phyloP scores from a whole-genome alignment of 2,113 vertebrate genomes.

The Hymenochirus boettgeri region DNA sequence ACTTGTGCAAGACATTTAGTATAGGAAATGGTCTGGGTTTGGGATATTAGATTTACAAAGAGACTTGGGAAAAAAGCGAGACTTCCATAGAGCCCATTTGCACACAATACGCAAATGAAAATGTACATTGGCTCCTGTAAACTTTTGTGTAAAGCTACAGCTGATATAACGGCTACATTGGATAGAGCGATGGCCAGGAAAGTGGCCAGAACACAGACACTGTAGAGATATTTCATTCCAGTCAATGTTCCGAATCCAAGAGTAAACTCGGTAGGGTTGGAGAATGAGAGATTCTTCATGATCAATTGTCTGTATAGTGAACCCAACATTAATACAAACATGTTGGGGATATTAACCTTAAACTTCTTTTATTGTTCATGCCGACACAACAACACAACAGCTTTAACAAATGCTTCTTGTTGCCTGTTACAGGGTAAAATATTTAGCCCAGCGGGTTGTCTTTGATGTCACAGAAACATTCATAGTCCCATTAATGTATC shows the following conservation, averaged over 20 bases:
- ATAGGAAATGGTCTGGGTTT: background rate
- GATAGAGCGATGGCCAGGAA: background rate
- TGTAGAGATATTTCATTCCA: background rate
- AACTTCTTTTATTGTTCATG: no score
- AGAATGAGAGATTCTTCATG: background rate
- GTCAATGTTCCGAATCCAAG: background rate
- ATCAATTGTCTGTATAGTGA: no score
- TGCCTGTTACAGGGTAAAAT: no score
- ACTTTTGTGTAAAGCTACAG: background rate
- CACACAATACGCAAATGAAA: background rate
- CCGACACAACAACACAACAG: no score
- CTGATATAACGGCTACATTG: background rate
- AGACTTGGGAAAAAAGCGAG: background rate
- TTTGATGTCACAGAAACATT: no score
- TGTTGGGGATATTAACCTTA: no score
- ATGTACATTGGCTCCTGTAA: conserved; percentile 8
- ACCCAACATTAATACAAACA: no score
- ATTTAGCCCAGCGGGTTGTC: no score
- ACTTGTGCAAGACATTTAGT: background rate
- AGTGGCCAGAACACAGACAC: background rate
- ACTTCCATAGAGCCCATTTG: background rate
- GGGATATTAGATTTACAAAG: background rate
- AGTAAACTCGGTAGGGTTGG: background rate
- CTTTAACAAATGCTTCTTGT: no score
- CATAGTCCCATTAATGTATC: no score